Evolutionary conservation across 2,797 vertebrate genomes (phyloP), one percentile per base, ranked within the genome.

Genomic region (Tenualosa ilisha): DNA sequence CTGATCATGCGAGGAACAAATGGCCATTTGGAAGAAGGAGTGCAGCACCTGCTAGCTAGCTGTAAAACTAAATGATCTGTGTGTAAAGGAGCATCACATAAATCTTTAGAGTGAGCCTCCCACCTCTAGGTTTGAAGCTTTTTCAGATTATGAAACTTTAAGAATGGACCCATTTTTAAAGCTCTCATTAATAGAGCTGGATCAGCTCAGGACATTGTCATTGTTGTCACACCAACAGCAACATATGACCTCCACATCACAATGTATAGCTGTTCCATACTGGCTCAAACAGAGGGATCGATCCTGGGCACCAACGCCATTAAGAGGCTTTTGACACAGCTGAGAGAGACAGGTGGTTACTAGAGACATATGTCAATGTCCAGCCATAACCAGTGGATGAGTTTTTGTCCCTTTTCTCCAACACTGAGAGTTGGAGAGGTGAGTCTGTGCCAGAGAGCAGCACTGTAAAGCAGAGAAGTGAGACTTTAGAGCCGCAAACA

Each of bases 371-470:
- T 84, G 81, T 85, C 72, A 22, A 68, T 11, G 9, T 22, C 84
- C 9, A 82, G 56, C 37, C 24, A 86, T 15, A 68, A 72, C 24
- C 46, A 83, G 84, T 84, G 6, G 86, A 82, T 59, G 68, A 87
- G 46, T 82, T 88, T 31, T 26, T 88, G 9, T 86, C 61, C 0
- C 61, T 86, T 84, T 85, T 84, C 59, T 82, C 79, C 1, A 82
- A 84, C 12, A 20, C n/a, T 22, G 17, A 51, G 50, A n/a, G 82
- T n/a, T 87, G 86, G 81, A 83, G 72, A 87, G 86, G 86, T 15
- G 79, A 87, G 31, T 82, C 24, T 24, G n/a, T 84, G 11, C 84
- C 84, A 59, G 54, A 56, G 2, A 87, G 17, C 2, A 12, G 46
- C 2, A 87, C 53, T 3, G 43, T 81, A 59, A 86, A 87, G 7